Evolutionary conservation across 2,888 invertebrate species (phyloP), one percentile per base, ranked within the genome.

Genomic region (Crioceris asparagi): DNA sequence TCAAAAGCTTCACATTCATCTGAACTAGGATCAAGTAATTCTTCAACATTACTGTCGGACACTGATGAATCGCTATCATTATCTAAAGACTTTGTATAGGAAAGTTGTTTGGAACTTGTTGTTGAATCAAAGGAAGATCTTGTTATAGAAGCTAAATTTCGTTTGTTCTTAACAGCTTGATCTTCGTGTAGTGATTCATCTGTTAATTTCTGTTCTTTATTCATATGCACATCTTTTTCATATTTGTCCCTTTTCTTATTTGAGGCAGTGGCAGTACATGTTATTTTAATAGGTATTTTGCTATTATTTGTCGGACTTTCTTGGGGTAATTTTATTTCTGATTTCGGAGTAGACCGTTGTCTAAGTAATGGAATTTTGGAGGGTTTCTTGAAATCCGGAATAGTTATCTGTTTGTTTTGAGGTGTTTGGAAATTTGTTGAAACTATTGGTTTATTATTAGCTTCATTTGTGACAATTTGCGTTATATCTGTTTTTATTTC

Each of bases 21-120:
- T 11, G 56, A 52, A 37, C 49, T 52, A 26, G 51, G 47, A 32
- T 58, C 58, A 6, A 61, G 38, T 16, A 64, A 39, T 36, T 66
- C 65, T 35, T 65, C 66, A n/a, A 65, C 56, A 40, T 64, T 65
- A 39, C 62, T 64, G 32, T 65, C 65, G 2, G 64, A 64, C 8
- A 65, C 64, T 10, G 64, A 64, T 5, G 64, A 64, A 37, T 64
- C 64, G 40, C 62, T 61, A 32, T 63, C 63, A 36, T 64, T 59
- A 36, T 63, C 64, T 21, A 65, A 37, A 1, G 62, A 63, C 53
- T 63, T 65, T 2, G 64, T 65, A 45, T 65, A 65, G 1, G 64
- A 65, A 32, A 55, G 51, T 41, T 62, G 62, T 37, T 61, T 62
- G 32, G 50, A 51, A 12, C 27, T 27, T 36, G 62, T 53, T 2